These are phyloP conservation scores for Notospermus geniculatus DNA, from an alignment of 1,140 invertebrate species.

Conservation along the genomic window DNA sequence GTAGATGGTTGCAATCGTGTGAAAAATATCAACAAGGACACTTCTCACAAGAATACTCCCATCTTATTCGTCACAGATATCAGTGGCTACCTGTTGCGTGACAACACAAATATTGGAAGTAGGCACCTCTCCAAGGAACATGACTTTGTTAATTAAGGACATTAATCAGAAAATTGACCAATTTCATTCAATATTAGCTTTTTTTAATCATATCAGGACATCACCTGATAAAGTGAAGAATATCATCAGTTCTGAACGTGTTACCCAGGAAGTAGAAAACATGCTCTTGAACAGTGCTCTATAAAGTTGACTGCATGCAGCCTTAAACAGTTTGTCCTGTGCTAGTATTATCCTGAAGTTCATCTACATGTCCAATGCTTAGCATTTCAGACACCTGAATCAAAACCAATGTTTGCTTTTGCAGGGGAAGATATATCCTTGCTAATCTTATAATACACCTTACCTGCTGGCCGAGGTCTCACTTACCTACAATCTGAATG, in stretches of 20 bases:
- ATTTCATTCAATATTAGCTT: neutral
- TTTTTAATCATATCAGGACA: neutral
- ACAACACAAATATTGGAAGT: neutral
- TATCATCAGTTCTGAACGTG: no score
- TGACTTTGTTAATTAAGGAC: neutral
- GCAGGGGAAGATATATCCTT: neutral
- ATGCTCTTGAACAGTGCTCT: neutral
- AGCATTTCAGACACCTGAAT: neutral
- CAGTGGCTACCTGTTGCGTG: neutral
- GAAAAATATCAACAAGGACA: neutral
- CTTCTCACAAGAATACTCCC: neutral
- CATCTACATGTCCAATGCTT: neutral
- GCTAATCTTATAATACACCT: no score
- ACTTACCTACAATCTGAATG: conserved; percentile 44
- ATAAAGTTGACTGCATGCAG: neutral
- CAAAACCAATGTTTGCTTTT: neutral
- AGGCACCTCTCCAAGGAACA: neutral
- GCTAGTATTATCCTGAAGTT: neutral
- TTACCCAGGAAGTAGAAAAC: no score
- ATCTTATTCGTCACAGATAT: neutral
- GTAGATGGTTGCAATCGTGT: neutral
- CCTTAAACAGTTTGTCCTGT: conserved; percentile 1
- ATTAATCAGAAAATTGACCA: neutral
- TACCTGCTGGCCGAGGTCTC: no score
- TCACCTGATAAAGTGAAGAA: neutral